phyloP scores from a whole-genome alignment of 2,113 vertebrate species.

The Notarius lentiginosus region DNA sequence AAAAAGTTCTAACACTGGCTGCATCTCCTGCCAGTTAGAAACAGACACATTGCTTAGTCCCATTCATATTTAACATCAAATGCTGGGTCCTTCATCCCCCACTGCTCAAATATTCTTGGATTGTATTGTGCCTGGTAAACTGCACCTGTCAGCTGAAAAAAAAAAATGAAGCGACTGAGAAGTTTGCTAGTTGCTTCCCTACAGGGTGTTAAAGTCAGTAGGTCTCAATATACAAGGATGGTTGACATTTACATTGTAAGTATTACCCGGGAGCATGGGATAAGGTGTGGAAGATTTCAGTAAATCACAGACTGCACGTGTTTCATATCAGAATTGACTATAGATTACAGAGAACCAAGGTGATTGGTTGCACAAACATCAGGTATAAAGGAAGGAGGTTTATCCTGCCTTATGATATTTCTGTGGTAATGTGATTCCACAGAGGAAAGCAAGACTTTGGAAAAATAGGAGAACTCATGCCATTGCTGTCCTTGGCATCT shows the following conservation, averaged over 20 bases:
- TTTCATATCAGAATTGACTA: constrained; percentile 13
- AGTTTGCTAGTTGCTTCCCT: background rate
- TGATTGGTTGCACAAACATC: background rate
- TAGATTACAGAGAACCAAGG: background rate
- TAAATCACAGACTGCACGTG: constrained; percentile 20
- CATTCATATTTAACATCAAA: background rate
- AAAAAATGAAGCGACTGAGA: too few relatives aligned
- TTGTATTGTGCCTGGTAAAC: background rate
- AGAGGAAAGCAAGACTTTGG: background rate
- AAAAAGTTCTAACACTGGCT: background rate
- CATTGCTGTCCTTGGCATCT: too few relatives aligned
- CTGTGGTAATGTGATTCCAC: constrained; percentile 14
- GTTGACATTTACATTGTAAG: background rate
- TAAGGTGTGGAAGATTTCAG: constrained; percentile 8
- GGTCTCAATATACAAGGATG: background rate
- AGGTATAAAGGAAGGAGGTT: background rate
- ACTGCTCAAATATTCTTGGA: background rate
- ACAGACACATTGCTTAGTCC: background rate
- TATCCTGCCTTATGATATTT: background rate
- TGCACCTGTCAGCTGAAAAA: background rate
- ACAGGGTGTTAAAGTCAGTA: background rate
- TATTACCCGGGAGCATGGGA: background rate
- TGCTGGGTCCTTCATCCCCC: background rate
- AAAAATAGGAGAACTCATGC: background rate
- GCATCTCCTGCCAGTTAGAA: background rate